Percentiles rank a stretch among this genome's conserved stretches.
These are phyloP conservation scores for Phytoseiulus persimilis DNA, from an alignment of 2,888 invertebrate species.

Conservation along the genomic window DNA sequence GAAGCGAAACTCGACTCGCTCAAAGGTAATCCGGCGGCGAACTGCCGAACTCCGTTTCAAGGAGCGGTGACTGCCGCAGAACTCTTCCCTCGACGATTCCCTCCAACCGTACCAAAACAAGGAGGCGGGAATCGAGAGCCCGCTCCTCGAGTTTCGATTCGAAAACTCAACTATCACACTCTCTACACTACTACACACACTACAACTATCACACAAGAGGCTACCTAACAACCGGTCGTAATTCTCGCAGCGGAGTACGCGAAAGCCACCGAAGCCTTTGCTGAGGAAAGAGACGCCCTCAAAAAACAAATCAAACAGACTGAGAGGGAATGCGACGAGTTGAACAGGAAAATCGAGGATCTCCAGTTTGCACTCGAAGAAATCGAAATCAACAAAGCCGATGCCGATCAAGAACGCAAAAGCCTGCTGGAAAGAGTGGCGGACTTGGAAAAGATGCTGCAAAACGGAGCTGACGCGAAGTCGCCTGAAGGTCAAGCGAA, in stretches of 20 bases:
- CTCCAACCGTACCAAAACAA: no score
- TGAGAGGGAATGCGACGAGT: slow-evolving; percentile 48
- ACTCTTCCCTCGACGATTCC: no score
- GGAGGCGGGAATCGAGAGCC: no score
- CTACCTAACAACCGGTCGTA: no score
- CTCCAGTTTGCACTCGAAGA: slow-evolving; percentile 83
- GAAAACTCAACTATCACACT: no score
- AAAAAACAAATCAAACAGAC: slow-evolving; percentile 49
- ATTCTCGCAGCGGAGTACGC: not conserved
- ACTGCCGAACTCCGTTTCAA: no score
- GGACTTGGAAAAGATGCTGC: slow-evolving; percentile 1
- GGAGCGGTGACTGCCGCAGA: no score
- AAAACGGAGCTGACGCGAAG: not conserved
- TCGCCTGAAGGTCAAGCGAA: slow-evolving; percentile 31
- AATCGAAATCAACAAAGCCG: slow-evolving; percentile 76
- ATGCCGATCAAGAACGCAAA: slow-evolving; percentile 58
- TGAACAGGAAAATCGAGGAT: slow-evolving; percentile 69
- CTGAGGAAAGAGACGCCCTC: slow-evolving; percentile 46
- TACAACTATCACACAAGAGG: no score
- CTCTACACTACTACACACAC: no score
- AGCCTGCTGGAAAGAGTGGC: slow-evolving; percentile 35
- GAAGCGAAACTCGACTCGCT: slow-evolving; percentile 52
- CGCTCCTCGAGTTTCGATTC: no score
- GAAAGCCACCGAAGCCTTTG: slow-evolving; percentile 29
- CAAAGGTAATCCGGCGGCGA: slow-evolving; percentile 9